Conservation (phyloP, 2,797 vertebrate genomes). For the Helarctos malayanus region DNA sequence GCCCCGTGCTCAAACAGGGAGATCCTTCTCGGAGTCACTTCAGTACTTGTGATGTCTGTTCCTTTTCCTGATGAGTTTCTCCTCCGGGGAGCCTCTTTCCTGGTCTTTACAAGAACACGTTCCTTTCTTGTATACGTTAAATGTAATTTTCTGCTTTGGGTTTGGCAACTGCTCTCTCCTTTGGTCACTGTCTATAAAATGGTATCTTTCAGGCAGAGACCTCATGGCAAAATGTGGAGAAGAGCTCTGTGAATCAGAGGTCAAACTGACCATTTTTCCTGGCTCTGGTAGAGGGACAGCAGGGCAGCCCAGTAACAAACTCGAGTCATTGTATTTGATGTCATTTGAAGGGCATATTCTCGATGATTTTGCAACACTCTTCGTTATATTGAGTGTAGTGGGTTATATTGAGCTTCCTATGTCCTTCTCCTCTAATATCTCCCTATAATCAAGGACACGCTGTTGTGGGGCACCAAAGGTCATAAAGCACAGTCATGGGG, state of each 20-base stretch:
- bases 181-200: not conserved
- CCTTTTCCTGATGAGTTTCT: not conserved
- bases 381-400: not conserved
- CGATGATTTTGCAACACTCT: not conserved
- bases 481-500: not conserved
- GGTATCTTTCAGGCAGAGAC: not conserved
- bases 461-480: not conserved
- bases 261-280: not conserved
- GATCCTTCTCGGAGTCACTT: not conserved
- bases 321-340: not conserved
- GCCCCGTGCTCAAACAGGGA: not conserved
- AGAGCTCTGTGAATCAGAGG: not conserved
- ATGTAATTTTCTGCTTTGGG: not conserved
- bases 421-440: not conserved
- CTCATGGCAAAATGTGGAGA: not conserved
- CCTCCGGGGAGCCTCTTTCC: not conserved
- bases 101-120: not conserved
- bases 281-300: not conserved
- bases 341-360: not conserved
- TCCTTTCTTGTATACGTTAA: not conserved
- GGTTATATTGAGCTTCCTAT: not conserved
- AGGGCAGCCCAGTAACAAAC: not conserved
- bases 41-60: not conserved
- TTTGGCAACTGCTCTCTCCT: not conserved
- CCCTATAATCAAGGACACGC: not conserved